Evolutionary conservation across 2,113 vertebrate genomes (phyloP).

Genomic region (Cettia cetti): DNA sequence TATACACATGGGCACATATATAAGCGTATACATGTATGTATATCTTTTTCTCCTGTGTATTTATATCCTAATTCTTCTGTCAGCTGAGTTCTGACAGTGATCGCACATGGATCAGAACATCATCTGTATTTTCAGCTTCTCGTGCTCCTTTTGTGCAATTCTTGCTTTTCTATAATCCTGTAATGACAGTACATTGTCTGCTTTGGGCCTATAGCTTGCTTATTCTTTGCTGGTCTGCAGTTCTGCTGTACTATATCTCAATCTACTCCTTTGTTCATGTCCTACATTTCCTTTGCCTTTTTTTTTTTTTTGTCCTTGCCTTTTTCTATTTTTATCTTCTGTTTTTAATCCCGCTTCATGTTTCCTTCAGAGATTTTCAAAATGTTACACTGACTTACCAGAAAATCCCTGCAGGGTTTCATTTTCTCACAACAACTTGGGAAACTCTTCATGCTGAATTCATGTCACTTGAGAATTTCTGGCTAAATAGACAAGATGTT

Average conservation of each 20-base stretch:
- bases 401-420: slow-evolving; percentile 27
- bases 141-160: neutral
- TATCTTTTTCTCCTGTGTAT: neutral
- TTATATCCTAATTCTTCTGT: neutral
- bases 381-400: neutral
- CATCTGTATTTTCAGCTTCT: neutral
- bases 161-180: neutral
- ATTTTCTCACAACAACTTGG: neutral
- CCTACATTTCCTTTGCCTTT: neutral
- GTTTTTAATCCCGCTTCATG: neutral
- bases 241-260: neutral
- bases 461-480: neutral
- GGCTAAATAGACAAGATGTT: neutral
- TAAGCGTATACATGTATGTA: neutral
- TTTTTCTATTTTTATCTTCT: slow-evolving; percentile 17
- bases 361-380: slow-evolving; percentile 7
- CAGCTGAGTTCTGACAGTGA: neutral
- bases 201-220: neutral
- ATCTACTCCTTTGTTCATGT: neutral
- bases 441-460: neutral
- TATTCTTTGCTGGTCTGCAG: neutral
- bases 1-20: too few relatives aligned
- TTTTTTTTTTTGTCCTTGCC: neutral
- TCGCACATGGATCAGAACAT: neutral
- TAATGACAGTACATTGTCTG: neutral